phyloP scores from a whole-genome alignment of 1,140 invertebrate species.

The Notospermus geniculatus region DNA sequence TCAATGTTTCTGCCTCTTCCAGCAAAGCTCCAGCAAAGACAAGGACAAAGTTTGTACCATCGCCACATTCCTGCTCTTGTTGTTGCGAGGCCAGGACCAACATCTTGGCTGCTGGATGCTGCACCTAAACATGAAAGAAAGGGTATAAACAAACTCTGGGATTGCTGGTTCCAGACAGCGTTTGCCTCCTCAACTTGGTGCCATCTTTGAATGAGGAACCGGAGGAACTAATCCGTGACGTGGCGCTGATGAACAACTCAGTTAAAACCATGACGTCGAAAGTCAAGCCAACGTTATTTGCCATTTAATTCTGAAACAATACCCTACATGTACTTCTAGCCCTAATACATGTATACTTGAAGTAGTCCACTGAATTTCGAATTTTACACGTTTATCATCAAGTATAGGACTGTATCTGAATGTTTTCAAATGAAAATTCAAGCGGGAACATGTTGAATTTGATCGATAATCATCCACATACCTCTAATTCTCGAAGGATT shows the following conservation, averaged over 20 bases:
- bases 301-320: no score
- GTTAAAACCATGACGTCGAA: no score
- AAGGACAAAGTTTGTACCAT: constrained; percentile 98
- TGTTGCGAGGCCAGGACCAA: constrained; percentile 94
- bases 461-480: constrained; percentile 30
- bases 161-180: neutral
- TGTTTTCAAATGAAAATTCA: no score
- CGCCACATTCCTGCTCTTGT: constrained; percentile 98
- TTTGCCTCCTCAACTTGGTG: no score
- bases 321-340: neutral
- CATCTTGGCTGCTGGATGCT: constrained; percentile 98
- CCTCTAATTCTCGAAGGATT: constrained; percentile 92
- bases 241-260: no score
- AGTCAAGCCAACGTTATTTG: no score
- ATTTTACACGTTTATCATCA: no score
- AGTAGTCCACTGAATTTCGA: no score
- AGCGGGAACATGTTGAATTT: neutral
- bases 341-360: neutral
- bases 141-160: neutral
- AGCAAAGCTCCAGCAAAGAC: constrained; percentile 89
- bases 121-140: constrained; percentile 63
- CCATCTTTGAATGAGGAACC: no score
- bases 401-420: no score
- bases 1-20: constrained; percentile 86
- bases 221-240: no score